phyloP scores from a whole-genome alignment of 2,888 invertebrate species.

The Scaeva pyrastri region DNA sequence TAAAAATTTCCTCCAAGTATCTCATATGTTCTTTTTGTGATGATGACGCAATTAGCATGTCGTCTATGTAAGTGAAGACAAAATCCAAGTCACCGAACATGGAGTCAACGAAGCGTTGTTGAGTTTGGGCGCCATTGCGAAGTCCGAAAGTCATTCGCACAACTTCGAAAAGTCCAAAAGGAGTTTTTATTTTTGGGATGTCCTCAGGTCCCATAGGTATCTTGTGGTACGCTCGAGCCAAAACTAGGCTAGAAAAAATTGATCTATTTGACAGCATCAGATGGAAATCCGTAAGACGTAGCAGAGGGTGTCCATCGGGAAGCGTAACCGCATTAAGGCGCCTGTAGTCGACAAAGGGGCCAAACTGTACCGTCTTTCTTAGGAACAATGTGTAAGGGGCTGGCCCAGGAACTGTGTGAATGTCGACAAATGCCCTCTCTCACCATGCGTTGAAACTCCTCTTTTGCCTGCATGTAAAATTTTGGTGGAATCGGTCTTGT shows the following conservation, averaged over 20 bases:
- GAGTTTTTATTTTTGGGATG: constrained; percentile 15
- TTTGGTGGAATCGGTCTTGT: constrained; percentile 30
- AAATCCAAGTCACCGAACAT: constrained; percentile 19
- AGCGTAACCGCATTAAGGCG: constrained; percentile 12
- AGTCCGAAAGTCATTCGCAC: constrained; percentile 20
- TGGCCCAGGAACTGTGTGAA: constrained; percentile 5
- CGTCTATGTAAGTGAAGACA: constrained; percentile 24
- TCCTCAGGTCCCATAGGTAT: constrained; percentile 32
- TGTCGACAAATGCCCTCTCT: constrained; percentile 21
- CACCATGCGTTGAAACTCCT: constrained; percentile 35
- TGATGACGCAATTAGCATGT: constrained; percentile 19
- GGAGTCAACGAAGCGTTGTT: constrained; percentile 6
- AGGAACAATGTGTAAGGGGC: constrained; percentile 1
- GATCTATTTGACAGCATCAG: constrained; percentile 5
- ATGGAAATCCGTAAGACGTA: constrained; percentile 32
- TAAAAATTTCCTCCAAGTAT: too few relatives aligned
- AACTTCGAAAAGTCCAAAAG: constrained; percentile 1
- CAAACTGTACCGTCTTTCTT: constrained; percentile 10
- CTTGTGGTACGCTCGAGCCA: constrained; percentile 12
- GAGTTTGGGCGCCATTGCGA: constrained; percentile 8
- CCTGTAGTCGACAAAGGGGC: constrained; percentile 3
- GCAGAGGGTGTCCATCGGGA: constrained; percentile 17
- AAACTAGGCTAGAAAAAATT: not conserved
- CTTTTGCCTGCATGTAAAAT: constrained; percentile 21
- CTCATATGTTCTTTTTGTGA: too few relatives aligned